Evolutionary conservation across 2,888 invertebrate genomes (phyloP), one percentile per base, ranked within the genome.

Genomic region (Limnephilus rhombicus): DNA sequence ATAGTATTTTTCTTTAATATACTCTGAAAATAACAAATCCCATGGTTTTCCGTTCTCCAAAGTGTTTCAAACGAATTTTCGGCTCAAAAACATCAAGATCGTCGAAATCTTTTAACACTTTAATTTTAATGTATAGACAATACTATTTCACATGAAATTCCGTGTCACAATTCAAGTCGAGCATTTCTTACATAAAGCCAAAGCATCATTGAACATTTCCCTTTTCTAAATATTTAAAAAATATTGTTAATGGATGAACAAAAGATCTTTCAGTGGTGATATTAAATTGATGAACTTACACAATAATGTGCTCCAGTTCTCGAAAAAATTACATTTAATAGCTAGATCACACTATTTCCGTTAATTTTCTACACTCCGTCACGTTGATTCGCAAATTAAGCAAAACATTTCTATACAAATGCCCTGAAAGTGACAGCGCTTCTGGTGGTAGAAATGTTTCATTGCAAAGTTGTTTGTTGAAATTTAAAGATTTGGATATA

Each of bases 21-120:
- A 93, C 92, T 93, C 92, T 92, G 92, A 93, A 92, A 92, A 91
- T 93, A 93, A 93, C 91, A 91, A 91, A 90, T 91, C 93, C 92
- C 93, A 92, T 91, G 90, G 91, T 93, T 91, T 88, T 41, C 45
- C 31, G 31, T 45, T 41, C 34, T 68, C 80, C 49, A 68, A 88
- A 88, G 80, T 89, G 83, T 90, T 83, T 29, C 37, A 90, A 82
- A 82, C 29, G 41, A 90, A 90, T 82, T 41, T 85, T 41, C 29
- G 85, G 45, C 85, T 49, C 29, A 41, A 80, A 82, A 82, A 45
- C 41, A 80, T 29, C 34, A 41, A 31, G 80, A 18, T 80, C 80
- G 18, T 24, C 37, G 49, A 45, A n/a, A 86, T 41, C 85, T 29
- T 41, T 86, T 45, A 29, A 82, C 45, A 81, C 31, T 89, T 53